Conservation (phyloP, 2,113 vertebrate genomes). For the Nycticorax nycticorax region DNA sequence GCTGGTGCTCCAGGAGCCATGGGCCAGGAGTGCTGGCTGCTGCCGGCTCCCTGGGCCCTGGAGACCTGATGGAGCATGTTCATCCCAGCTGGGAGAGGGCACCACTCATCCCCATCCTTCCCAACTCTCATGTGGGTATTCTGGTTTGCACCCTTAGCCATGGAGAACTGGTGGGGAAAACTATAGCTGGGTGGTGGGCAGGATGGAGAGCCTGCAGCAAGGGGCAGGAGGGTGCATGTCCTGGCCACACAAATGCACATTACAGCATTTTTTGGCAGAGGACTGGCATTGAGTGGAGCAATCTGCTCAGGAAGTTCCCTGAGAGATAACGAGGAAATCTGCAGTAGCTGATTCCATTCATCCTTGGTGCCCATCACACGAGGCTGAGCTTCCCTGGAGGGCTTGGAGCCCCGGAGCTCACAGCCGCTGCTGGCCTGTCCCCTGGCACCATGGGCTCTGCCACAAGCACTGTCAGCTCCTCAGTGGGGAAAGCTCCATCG, state of each 20-base stretch:
- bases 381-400: neutral
- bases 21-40: neutral
- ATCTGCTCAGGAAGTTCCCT: neutral
- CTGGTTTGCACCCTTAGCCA: neutral
- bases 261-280: neutral
- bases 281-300: neutral
- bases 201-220: neutral
- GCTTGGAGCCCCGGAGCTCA: neutral
- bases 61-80: neutral
- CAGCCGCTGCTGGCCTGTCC: neutral
- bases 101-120: neutral
- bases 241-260: fast-evolving
- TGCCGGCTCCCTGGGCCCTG: neutral
- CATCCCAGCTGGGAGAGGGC: neutral
- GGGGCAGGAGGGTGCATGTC: neutral
- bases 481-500: neutral
- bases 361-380: neutral
- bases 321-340: neutral
- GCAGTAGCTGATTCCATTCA: neutral
- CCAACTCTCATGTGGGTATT: neutral
- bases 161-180: neutral
- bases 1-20: neutral
- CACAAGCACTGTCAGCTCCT: neutral
- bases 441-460: neutral
- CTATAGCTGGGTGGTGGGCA: neutral